Evolutionary conservation across 2,888 invertebrate species (phyloP).

Genomic region (Bimastos eiseni): DNA sequence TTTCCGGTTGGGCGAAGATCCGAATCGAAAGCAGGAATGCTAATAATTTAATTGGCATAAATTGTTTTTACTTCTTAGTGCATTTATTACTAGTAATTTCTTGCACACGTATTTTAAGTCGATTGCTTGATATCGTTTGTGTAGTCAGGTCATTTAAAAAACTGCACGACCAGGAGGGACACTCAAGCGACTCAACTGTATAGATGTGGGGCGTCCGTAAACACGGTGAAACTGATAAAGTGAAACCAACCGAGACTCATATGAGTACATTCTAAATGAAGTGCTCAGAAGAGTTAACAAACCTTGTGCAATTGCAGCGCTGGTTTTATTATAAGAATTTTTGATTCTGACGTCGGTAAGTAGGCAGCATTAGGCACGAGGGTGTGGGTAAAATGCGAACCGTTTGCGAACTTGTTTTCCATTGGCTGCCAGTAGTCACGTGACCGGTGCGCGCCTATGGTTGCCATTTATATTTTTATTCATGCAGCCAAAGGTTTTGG

Average conservation of each 20-base stretch:
- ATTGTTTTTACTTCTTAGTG: too few relatives aligned
- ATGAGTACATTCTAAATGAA: too few relatives aligned
- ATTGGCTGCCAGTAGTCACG: too few relatives aligned
- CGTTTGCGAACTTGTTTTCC: too few relatives aligned
- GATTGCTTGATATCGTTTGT: not conserved
- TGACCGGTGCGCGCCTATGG: too few relatives aligned
- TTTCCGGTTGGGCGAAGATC: not conserved
- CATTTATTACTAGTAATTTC: too few relatives aligned
- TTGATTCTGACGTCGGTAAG: not conserved
- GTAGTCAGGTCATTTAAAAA: not conserved
- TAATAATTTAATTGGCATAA: too few relatives aligned
- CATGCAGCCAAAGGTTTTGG: too few relatives aligned
- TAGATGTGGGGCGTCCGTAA: too few relatives aligned
- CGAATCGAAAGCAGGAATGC: not conserved
- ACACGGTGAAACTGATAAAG: not conserved
- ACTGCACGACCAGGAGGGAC: not conserved
- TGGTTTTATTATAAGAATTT: not conserved
- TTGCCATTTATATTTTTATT: too few relatives aligned
- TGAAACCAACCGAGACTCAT: not conserved
- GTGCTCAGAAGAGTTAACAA: not conserved
- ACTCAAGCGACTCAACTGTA: not conserved
- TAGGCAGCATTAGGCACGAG: not conserved
- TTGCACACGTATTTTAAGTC: too few relatives aligned
- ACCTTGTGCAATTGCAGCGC: not conserved
- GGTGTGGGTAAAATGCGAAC: too few relatives aligned